These are phyloP conservation scores for Pachymerium ferrugineum DNA, from an alignment of 2,888 invertebrate genomes.

Conservation along the genomic window DNA sequence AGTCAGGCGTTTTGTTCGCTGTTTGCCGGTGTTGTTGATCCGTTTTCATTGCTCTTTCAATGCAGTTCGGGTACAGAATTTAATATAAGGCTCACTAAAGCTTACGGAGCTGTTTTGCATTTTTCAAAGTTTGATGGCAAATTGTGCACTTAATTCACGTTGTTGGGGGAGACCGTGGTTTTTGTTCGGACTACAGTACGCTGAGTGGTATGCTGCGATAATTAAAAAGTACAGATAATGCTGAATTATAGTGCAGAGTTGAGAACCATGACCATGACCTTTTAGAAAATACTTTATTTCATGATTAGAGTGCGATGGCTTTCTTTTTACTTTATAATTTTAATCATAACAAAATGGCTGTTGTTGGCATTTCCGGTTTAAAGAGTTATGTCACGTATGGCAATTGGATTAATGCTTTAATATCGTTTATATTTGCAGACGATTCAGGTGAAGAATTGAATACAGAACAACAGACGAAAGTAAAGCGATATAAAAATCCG, in stretches of 20 bases:
- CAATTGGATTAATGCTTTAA: background rate
- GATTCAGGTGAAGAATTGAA: background rate
- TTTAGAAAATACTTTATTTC: no score
- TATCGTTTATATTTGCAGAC: background rate
- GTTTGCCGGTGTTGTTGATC: background rate
- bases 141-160: slow-evolving; percentile 4
- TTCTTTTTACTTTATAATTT: no score
- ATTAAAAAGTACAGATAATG: background rate
- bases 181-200: background rate
- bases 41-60: background rate
- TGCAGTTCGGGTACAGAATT: slow-evolving; percentile 12
- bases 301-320: no score
- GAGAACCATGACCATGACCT: no score
- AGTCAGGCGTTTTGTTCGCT: slow-evolving; percentile 9
- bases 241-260: no score
- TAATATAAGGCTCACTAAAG: slow-evolving; percentile 9
- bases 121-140: slow-evolving; percentile 9
- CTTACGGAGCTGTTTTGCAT: slow-evolving; percentile 10
- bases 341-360: no score
- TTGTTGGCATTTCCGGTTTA: no score
- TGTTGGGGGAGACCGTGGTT: background rate
- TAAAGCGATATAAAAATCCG: background rate
- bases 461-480: background rate
- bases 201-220: background rate
- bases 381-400: no score